Evolutionary conservation across 2,113 vertebrate genomes (phyloP).

Genomic region (Odontophorus gujanensis): DNA sequence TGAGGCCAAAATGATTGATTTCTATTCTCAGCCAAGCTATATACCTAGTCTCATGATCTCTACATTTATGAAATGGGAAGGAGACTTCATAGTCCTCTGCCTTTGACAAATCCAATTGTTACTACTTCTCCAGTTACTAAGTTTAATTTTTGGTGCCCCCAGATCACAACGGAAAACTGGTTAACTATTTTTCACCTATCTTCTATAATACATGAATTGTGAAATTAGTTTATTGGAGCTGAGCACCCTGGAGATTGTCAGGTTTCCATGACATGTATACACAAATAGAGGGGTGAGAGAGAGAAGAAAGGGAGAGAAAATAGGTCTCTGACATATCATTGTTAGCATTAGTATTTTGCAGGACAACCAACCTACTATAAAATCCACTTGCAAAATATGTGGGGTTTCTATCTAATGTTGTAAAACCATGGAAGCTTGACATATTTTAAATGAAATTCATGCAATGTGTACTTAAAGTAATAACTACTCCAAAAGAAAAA

Average conservation of each 20-base stretch:
- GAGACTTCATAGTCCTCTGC: conserved; percentile 18
- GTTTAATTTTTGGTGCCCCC: not conserved
- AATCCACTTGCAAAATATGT: conserved; percentile 45
- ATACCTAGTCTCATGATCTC: conserved; percentile 1
- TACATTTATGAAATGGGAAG: conserved; percentile 38
- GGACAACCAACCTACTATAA: conserved; percentile 37
- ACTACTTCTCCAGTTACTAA: not conserved
- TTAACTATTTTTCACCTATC: conserved; percentile 41
- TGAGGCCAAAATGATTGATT: not conserved
- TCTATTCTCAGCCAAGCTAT: not conserved
- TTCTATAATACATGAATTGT: conserved; percentile 48
- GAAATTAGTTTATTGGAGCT: conserved; percentile 54
- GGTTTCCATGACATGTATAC: not conserved
- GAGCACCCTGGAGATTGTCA: conserved; percentile 42
- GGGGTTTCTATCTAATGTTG: conserved; percentile 20
- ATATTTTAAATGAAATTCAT: conserved; percentile 19
- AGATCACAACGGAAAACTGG: conserved; percentile 12
- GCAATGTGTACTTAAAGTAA: not conserved
- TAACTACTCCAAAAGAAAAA: not conserved
- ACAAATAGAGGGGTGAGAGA: not conserved
- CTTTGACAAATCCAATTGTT: conserved; percentile 59
- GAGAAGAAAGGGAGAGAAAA: not conserved
- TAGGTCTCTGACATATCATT: conserved; percentile 38
- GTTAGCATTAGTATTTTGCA: conserved; percentile 56
- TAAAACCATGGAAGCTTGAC: conserved; percentile 21